Evolutionary conservation across 1,140 invertebrate genomes (phyloP).

Genomic region (Charaxes varanes): DNA sequence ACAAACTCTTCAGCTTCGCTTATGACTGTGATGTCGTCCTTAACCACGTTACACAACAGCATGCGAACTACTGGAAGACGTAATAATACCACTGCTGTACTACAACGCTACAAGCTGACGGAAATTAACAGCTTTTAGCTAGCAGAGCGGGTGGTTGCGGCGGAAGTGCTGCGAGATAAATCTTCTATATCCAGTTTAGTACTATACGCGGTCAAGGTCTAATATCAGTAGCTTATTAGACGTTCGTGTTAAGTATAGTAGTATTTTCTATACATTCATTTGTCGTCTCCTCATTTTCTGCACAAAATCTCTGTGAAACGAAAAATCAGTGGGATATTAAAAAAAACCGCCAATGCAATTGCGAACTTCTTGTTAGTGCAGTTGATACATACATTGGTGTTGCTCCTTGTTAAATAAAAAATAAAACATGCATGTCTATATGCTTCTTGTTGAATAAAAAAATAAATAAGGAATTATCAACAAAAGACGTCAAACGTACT

Average conservation of each 20-base stretch:
- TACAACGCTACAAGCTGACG: slow-evolving; percentile 47
- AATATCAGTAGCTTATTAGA: slow-evolving; percentile 5
- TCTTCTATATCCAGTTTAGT: slow-evolving; percentile 16
- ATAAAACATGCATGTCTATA: too few species aligned
- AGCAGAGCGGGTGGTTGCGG: slow-evolving; percentile 25
- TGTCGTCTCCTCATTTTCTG: too few species aligned
- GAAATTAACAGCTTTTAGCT: slow-evolving; percentile 61
- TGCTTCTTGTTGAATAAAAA: too few species aligned
- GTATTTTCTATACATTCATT: neutral
- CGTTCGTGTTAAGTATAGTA: neutral
- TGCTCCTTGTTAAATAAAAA: too few species aligned
- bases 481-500: too few species aligned
- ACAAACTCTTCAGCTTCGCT: slow-evolving; percentile 1
- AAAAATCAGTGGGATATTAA: too few species aligned
- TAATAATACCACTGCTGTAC: slow-evolving; percentile 45
- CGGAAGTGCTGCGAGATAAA: slow-evolving; percentile 24
- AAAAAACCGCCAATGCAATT: too few species aligned
- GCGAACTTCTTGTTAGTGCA: too few species aligned
- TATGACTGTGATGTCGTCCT: neutral
- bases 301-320: too few species aligned
- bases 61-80: slow-evolving; percentile 38
- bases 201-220: slow-evolving; percentile 17
- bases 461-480: too few species aligned
- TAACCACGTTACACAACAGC: slow-evolving; percentile 18
- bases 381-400: too few species aligned